A percentile compares a stretch with the other conserved stretches of the same genome.
Conservation (phyloP, 1,140 invertebrate genomes). For the Cepaea nemoralis region DNA sequence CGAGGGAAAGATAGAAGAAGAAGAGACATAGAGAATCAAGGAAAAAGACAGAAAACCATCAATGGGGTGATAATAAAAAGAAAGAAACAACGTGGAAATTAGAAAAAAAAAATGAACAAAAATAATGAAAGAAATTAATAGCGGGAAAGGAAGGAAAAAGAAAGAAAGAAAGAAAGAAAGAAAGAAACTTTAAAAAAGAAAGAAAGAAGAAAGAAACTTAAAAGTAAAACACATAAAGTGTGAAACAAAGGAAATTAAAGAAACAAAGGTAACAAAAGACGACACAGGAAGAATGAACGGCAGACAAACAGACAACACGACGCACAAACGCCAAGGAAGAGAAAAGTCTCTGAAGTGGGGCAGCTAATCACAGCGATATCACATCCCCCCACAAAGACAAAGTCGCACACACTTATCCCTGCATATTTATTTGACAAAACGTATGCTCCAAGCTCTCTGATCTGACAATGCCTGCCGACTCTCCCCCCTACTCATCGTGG, state of each 20-base stretch:
- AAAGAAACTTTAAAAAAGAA: neutral
- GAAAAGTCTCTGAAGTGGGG: too few species aligned
- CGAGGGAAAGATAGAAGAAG: neutral
- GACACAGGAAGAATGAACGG: neutral
- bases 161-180: neutral
- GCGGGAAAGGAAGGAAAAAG: neutral
- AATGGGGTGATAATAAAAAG: neutral
- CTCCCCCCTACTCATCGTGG: neutral
- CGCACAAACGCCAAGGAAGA: neutral
- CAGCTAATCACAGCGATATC: too few species aligned
- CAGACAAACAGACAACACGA: neutral
- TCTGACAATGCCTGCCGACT: too few species aligned
- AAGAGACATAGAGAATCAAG: neutral
- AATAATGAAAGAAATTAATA: neutral
- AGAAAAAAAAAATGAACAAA: neutral
- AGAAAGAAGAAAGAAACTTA: neutral
- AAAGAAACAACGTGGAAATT: neutral
- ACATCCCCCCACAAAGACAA: too few species aligned
- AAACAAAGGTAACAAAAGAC: neutral
- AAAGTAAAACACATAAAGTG: neutral
- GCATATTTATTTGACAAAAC: slow-evolving; percentile 10
- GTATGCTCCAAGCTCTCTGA: neutral
- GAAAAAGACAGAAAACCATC: too few species aligned
- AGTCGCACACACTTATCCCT: neutral
- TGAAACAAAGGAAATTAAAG: too few species aligned